A percentile compares a stretch with the other conserved stretches of the same genome.
phyloP scores from a whole-genome alignment of 1,140 invertebrate genomes.

The Papilio polyxenes region DNA sequence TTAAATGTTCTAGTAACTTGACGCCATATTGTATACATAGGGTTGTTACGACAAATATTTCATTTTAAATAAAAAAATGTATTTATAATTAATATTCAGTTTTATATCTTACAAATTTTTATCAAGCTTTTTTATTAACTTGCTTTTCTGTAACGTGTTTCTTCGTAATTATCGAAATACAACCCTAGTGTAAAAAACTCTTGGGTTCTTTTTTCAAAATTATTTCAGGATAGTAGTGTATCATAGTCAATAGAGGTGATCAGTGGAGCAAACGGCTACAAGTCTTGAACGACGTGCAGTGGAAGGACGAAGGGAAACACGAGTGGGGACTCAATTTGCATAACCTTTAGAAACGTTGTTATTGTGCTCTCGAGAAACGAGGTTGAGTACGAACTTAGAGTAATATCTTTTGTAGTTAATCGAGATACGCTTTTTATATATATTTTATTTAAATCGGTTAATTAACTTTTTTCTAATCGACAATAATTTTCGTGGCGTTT shows the following conservation, averaged over 20 bases:
- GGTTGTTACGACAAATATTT: neutral
- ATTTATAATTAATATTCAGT: neutral
- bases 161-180: no score
- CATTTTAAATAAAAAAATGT: neutral
- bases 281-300: neutral
- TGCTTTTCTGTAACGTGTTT: no score
- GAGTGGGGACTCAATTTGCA: conserved; percentile 33
- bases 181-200: no score
- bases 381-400: neutral
- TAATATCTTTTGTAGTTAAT: neutral
- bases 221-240: no score
- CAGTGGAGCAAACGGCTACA: conserved; percentile 1
- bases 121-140: no score
- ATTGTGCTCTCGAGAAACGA: conserved; percentile 21
- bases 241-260: neutral
- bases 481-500: no score
- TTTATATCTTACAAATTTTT: neutral
- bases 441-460: neutral
- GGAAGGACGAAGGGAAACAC: neutral
- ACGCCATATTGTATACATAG: conserved; percentile 33
- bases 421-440: neutral
- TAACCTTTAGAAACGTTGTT: conserved; percentile 34
- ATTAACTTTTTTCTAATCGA: no score
- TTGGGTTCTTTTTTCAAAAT: no score
- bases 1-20: conserved; percentile 33